Base-by-base conservation (phyloP, 1,140 invertebrate genomes). In the Ooceraea biroi region DNA sequence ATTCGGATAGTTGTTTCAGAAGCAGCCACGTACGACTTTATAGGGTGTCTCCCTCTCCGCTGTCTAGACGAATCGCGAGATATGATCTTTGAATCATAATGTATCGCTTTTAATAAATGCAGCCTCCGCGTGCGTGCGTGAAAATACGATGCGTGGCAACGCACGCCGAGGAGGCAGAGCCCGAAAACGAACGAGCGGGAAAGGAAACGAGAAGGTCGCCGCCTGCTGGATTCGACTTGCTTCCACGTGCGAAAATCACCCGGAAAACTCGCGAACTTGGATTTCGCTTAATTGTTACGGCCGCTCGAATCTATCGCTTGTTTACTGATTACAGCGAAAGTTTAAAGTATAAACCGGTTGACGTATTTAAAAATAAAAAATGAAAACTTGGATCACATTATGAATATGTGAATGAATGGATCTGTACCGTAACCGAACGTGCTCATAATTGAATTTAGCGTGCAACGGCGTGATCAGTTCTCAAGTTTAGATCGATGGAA, bases 41-140 rank as follows among this genome's bases (percentile, higher is more conserved):
- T 92, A 92, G 88, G 90, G 89, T 90, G 87, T 89, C 89, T 90
- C 90, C 90, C 90, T 91, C 88, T 87, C 85, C 84, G 82, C 78
- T 77, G 92, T 93, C 93, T 93, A 94, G 92, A 94, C 92, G 92
- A 93, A 92, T 92, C 90, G 88, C 83, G 90, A 93, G 92, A 93
- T 94, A 93, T 91, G 85, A 94, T 94, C 92, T 93, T 91, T 92
- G 91, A 93, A 93, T 93, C 90, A 91, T 93, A 93, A 93, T 93
- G 89, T 93, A 93, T 93, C 91, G 86, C 87, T 92, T 92, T 91
- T 89, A 92, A 93, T 93, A 91, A 93, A 91, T 89, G 90, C 90
- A 89, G 84, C 82, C 90, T 87, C 87, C 88, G 84, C 83, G 87
- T 85, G 89, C 83, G 85, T 80, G 85, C 85, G 85, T 88, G 78